A percentile compares a stretch with the other conserved stretches of the same genome.
Evolutionary conservation across 2,888 invertebrate genomes (phyloP).

Genomic region (Agonopterix alstromeriana): DNA sequence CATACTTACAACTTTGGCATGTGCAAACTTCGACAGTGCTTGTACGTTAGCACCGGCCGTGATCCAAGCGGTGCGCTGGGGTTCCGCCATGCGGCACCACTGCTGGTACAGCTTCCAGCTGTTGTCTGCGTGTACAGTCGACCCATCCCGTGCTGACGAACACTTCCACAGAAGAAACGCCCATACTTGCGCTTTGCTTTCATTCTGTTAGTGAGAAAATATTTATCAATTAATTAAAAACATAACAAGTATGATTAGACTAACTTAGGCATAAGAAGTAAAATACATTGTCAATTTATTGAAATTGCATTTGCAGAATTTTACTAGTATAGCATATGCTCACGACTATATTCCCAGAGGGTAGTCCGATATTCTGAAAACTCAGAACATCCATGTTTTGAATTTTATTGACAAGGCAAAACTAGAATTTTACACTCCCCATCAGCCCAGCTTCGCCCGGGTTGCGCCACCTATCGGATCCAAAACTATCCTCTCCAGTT

Average conservation of each 20-base stretch:
- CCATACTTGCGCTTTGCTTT: constrained; percentile 90
- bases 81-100: constrained; percentile 88
- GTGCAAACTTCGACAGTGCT: constrained; percentile 80
- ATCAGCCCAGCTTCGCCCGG: too few relatives aligned
- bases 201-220: constrained; percentile 65
- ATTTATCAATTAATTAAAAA: background rate
- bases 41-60: constrained; percentile 87
- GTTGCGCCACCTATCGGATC: too few relatives aligned
- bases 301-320: too few relatives aligned
- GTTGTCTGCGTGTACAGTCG: constrained; percentile 71
- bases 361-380: too few relatives aligned
- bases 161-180: constrained; percentile 89
- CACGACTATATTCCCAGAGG: too few relatives aligned
- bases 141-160: constrained; percentile 61
- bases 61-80: constrained; percentile 86
- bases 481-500: too few relatives aligned
- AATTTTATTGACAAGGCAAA: too few relatives aligned
- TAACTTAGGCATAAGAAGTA: background rate
- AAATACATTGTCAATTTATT: too few relatives aligned
- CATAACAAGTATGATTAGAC: background rate
- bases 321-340: too few relatives aligned
- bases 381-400: too few relatives aligned
- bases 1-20: constrained; percentile 80
- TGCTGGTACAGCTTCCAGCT: constrained; percentile 90
- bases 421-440: too few relatives aligned